Evolutionary conservation across 2,113 vertebrate species (phyloP).

Genomic region (Oreochromis tanganicae): DNA sequence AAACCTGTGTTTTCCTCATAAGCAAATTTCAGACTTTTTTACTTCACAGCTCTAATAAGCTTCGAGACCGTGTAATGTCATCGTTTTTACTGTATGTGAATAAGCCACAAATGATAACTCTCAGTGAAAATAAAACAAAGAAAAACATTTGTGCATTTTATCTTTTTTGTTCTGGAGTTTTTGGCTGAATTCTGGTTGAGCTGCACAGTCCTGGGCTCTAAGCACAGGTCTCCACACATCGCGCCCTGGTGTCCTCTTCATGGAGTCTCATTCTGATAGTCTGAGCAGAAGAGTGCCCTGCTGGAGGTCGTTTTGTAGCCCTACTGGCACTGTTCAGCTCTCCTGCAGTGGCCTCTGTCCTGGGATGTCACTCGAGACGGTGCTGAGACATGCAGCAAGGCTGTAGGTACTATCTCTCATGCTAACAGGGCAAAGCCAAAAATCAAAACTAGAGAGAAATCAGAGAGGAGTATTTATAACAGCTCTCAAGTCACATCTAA

Average conservation of each 20-base stretch:
- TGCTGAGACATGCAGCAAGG: fast-evolving
- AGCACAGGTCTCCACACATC: not conserved
- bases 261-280: not conserved
- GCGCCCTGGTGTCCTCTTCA: fast-evolving
- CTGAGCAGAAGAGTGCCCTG: fast-evolving
- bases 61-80: not conserved
- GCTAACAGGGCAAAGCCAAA: no score
- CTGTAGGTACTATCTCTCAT: not conserved
- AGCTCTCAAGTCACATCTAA: no score
- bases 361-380: fast-evolving
- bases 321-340: fast-evolving
- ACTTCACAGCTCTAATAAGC: not conserved
- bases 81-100: constrained; percentile 13
- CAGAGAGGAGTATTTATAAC: no score
- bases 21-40: not conserved
- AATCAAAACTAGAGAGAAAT: no score
- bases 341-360: fast-evolving
- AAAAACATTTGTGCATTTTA: not conserved
- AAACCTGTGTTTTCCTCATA: not conserved
- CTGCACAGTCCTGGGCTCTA: fast-evolving
- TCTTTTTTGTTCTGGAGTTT: not conserved
- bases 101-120: not conserved
- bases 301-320: not conserved
- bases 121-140: constrained; percentile 9
- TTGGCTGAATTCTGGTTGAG: not conserved